A percentile compares a stretch with the other conserved stretches of the same genome.
phyloP scores from a whole-genome alignment of 2,888 invertebrate species.

The Nesidiocoris tenuis region DNA sequence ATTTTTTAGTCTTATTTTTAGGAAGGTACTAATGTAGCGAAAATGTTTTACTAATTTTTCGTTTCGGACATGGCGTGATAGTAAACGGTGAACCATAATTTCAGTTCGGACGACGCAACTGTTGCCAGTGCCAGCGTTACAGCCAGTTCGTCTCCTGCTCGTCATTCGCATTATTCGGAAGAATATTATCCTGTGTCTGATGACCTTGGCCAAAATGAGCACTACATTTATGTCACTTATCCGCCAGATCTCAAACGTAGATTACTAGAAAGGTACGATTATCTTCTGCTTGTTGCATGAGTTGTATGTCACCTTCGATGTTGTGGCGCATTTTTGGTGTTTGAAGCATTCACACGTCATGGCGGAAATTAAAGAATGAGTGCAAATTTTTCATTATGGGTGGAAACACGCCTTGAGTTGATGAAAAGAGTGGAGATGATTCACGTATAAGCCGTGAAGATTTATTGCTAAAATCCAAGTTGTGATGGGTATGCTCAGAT shows the following conservation, averaged over 20 bases:
- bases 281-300: constrained; percentile 30
- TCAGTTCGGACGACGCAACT: constrained; percentile 69
- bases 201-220: constrained; percentile 55
- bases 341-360: neutral
- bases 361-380: no score
- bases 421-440: no score
- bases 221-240: constrained; percentile 85
- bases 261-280: constrained; percentile 72
- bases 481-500: no score
- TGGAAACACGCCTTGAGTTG: no score
- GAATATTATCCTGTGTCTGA: constrained; percentile 54
- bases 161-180: constrained; percentile 55
- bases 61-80: no score
- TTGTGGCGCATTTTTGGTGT: neutral
- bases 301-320: neutral
- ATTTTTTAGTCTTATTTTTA: no score
- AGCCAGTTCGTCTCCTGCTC: constrained; percentile 64
- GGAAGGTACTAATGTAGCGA: no score
- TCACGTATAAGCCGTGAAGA: no score
- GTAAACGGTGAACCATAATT: no score
- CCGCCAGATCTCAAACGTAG: constrained; percentile 82
- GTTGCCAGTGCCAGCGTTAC: constrained; percentile 67
- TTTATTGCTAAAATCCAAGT: no score
- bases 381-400: no score
- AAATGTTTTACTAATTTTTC: no score